Evolutionary conservation across 2,113 vertebrate species (phyloP).

Genomic region (Grammomys surdaster): DNA sequence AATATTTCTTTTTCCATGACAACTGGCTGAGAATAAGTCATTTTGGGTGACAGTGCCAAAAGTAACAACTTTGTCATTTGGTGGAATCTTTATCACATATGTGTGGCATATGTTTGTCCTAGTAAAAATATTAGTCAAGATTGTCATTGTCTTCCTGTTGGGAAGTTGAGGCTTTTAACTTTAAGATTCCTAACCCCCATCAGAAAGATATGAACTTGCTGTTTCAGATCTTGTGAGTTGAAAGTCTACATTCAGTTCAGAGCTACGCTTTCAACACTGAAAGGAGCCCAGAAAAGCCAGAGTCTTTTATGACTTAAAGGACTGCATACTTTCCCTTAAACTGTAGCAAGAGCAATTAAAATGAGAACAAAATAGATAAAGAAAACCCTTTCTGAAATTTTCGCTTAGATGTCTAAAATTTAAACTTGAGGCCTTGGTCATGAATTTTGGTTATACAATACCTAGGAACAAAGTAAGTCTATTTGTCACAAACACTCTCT

Average conservation of each 20-base stretch:
- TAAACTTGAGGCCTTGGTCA: conserved; percentile 42
- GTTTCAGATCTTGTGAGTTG: not conserved
- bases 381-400: conserved; percentile 62
- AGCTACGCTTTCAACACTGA: not conserved
- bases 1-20: not conserved
- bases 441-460: conserved; percentile 67
- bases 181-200: not conserved
- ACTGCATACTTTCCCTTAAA: conserved; percentile 49
- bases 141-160: not conserved
- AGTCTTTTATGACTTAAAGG: not conserved
- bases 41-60: not conserved
- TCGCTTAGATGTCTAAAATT: conserved; percentile 68
- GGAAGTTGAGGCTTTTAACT: not conserved
- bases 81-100: not conserved
- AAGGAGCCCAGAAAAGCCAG: not conserved
- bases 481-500: conserved; percentile 69
- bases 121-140: not conserved
- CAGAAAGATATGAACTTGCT: not conserved
- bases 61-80: not conserved
- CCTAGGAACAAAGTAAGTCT: conserved; percentile 66
- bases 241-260: not conserved
- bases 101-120: conserved; percentile 6
- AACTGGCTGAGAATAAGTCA: conserved; percentile 3
- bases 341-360: not conserved
- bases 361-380: conserved; percentile 44